phyloP scores from a whole-genome alignment of 2,797 vertebrate genomes.

The Clamator glandarius region DNA sequence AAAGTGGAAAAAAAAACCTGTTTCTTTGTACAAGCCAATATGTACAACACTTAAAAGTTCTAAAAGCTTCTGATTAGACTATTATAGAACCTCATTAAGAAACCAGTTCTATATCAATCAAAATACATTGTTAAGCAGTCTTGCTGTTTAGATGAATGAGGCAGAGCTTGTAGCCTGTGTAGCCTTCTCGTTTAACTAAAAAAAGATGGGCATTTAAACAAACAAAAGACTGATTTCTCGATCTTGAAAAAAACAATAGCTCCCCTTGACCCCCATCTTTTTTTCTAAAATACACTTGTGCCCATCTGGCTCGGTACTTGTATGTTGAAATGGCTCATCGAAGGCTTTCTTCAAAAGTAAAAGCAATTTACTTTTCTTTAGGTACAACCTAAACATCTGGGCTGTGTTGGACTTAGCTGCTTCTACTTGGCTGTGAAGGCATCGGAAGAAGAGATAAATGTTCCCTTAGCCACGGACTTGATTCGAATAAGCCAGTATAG shows the following conservation, averaged over 20 bases:
- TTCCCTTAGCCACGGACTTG: slow-evolving; percentile 91
- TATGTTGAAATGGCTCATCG: background rate
- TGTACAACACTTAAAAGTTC: background rate
- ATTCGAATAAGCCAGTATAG: slow-evolving; percentile 95
- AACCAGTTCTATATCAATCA: background rate
- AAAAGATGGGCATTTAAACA: background rate
- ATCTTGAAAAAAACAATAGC: background rate
- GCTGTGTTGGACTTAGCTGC: slow-evolving; percentile 94
- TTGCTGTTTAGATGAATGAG: background rate
- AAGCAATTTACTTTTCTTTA: slow-evolving; percentile 48
- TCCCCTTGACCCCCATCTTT: fast-evolving
- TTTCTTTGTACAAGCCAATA: background rate
- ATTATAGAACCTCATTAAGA: background rate
- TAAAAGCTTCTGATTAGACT: background rate
- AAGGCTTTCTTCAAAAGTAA: background rate
- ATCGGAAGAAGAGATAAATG: slow-evolving; percentile 90
- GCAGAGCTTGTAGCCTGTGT: background rate
- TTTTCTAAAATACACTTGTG: background rate
- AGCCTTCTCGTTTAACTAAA: background rate
- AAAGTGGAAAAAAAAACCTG: fast-evolving
- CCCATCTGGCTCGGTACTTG: background rate
- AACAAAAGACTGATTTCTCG: background rate
- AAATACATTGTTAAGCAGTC: background rate
- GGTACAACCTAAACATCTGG: slow-evolving; percentile 95
- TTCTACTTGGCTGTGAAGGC: slow-evolving; percentile 93